A percentile compares a stretch with the other conserved stretches of the same genome.
phyloP scores from a whole-genome alignment of 2,797 vertebrate genomes.

The Lates japonicus region DNA sequence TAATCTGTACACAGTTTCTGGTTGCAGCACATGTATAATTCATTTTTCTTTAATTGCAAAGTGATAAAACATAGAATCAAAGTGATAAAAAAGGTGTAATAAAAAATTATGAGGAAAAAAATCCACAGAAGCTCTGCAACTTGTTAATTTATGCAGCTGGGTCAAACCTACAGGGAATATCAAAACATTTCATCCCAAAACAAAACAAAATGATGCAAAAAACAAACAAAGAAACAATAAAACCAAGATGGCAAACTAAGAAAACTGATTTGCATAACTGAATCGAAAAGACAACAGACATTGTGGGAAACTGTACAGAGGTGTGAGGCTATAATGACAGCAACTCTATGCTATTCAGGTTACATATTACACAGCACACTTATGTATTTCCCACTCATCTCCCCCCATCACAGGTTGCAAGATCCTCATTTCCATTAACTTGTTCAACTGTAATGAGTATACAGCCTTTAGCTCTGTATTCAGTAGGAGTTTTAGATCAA shows the following conservation, averaged over 20 bases:
- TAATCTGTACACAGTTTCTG: conserved; percentile 15
- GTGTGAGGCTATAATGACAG: conserved; percentile 12
- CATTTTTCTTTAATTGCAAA: conserved; percentile 31
- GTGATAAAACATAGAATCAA: conserved; percentile 47
- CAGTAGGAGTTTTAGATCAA: conserved; percentile 18
- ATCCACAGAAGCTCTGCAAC: conserved; percentile 9
- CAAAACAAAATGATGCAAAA: conserved; percentile 24
- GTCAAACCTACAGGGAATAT: conserved; percentile 36
- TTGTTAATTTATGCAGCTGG: conserved; percentile 54
- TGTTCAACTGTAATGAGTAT: background rate
- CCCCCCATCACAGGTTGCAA: background rate
- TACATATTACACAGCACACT: background rate
- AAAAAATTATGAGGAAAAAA: conserved; percentile 15
- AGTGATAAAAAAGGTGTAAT: conserved; percentile 29
- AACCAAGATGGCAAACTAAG: conserved; percentile 43
- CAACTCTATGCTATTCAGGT: background rate
- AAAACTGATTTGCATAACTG: conserved; percentile 55
- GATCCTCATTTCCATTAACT: conserved; percentile 2
- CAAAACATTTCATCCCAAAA: conserved; percentile 35
- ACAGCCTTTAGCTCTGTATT: background rate
- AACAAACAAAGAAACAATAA: conserved; percentile 30
- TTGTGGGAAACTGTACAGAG: conserved; percentile 11
- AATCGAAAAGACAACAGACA: conserved; percentile 40
- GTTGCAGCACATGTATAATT: conserved; percentile 37
- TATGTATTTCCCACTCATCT: background rate